These are phyloP conservation scores for Vollenhovia emeryi DNA, from an alignment of 1,140 invertebrate genomes.

Conservation along the genomic window DNA sequence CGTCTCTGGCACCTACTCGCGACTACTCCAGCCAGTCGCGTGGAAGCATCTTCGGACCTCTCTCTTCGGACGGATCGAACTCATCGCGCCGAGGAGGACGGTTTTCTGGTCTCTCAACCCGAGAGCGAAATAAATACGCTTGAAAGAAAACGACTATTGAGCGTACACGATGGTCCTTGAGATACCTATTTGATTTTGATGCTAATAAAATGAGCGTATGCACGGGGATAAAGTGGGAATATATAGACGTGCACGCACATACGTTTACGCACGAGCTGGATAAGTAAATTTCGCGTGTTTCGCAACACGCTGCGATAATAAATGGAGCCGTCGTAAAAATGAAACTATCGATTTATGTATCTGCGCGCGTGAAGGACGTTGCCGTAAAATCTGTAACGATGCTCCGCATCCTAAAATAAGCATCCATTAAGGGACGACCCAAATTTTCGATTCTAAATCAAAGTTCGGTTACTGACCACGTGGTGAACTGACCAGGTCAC, in stretches of 20 bases:
- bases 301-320: background rate
- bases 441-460: slow-evolving; percentile 62
- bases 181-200: background rate
- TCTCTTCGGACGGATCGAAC: slow-evolving; percentile 69
- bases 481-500: slow-evolving; percentile 84
- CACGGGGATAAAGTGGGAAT: background rate
- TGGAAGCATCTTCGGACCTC: slow-evolving; percentile 71
- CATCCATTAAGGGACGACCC: slow-evolving; percentile 60
- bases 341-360: slow-evolving; percentile 31
- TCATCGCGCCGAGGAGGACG: slow-evolving; percentile 70
- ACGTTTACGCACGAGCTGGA: background rate
- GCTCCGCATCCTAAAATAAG: slow-evolving; percentile 56
- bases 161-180: too few species aligned
- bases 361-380: slow-evolving; percentile 1
- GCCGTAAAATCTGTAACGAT: slow-evolving; percentile 29
- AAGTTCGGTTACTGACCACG: slow-evolving; percentile 79
- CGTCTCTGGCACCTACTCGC: slow-evolving; percentile 74
- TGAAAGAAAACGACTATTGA: slow-evolving; percentile 24
- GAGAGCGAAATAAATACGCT: slow-evolving; percentile 41
- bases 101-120: slow-evolving; percentile 29
- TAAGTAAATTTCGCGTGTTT: background rate
- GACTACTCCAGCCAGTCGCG: slow-evolving; percentile 68
- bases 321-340: slow-evolving; percentile 19
- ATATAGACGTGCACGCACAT: too few species aligned
- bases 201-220: background rate